A percentile compares a stretch with the other conserved stretches of the same genome.
These are phyloP conservation scores for Papilio machaon DNA, from an alignment of 1,140 invertebrate species.

Conservation along the genomic window DNA sequence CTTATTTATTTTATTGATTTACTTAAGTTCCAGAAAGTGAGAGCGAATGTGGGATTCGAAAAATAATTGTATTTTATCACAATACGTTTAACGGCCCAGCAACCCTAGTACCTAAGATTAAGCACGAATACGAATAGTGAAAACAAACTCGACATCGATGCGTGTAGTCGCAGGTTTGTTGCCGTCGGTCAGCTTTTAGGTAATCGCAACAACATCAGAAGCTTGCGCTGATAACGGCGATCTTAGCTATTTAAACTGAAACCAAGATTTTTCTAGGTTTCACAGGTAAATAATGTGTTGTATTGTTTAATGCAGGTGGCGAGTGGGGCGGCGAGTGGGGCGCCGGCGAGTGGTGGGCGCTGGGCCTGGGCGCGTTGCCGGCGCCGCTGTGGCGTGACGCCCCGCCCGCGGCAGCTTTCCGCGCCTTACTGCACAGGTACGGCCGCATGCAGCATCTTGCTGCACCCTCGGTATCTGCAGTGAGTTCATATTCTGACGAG, in stretches of 20 bases:
- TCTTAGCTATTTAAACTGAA: no score
- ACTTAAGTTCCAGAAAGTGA: neutral
- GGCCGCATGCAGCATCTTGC: conserved; percentile 52
- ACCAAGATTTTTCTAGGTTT: no score
- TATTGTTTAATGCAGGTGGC: conserved; percentile 48
- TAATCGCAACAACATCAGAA: no score
- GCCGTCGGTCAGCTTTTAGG: neutral
- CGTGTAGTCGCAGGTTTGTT: neutral
- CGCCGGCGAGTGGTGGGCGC: conserved; percentile 71
- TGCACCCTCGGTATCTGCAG: no score
- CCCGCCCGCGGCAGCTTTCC: conserved; percentile 65
- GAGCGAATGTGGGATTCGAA: neutral
- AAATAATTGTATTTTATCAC: no score
- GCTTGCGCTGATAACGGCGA: no score
- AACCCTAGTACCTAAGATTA: no score
- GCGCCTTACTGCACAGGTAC: conserved; percentile 68
- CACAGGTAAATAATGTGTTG: no score
- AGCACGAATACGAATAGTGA: no score
- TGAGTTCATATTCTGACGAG: conserved; percentile 16
- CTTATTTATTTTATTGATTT: neutral
- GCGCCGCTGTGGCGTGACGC: conserved; percentile 67
- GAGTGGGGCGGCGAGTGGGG: conserved; percentile 62
- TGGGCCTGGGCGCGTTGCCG: conserved; percentile 59
- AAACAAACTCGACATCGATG: no score
- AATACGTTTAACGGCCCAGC: neutral